Percentiles rank a stretch among this genome's conserved stretches.
These are phyloP conservation scores for Cecidostiba fungosa DNA, from an alignment of 2,888 invertebrate species.

Conservation along the genomic window DNA sequence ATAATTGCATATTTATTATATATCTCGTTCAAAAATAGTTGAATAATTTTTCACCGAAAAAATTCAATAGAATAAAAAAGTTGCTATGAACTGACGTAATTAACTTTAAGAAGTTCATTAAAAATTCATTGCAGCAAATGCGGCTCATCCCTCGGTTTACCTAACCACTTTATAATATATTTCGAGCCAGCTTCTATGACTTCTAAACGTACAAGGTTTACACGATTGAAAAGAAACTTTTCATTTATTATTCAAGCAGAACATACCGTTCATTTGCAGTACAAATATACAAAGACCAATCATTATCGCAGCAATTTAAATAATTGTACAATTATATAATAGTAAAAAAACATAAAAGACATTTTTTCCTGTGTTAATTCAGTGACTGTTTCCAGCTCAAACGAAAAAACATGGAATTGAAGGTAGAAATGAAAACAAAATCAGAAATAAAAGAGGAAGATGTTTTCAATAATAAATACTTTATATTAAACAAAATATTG, in stretches of 20 bases:
- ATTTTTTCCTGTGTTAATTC: not conserved
- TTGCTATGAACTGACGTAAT: not conserved
- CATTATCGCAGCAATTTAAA: constrained; percentile 14
- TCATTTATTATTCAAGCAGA: constrained; percentile 27
- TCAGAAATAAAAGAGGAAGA: not conserved
- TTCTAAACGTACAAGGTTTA: not conserved
- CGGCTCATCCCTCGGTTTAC: not conserved
- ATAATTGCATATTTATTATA: too few relatives aligned
- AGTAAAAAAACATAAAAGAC: not conserved
- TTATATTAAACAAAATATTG: constrained; percentile 18
- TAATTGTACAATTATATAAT: not conserved
- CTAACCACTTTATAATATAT: not conserved
- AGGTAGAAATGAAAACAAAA: not conserved
- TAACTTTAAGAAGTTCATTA: not conserved
- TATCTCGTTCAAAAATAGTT: too few relatives aligned
- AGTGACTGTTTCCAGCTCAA: not conserved
- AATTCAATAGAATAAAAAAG: too few relatives aligned
- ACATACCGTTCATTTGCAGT: not conserved
- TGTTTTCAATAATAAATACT: constrained; percentile 34
- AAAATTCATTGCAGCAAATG: not conserved
- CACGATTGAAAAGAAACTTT: constrained; percentile 12
- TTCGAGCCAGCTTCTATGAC: not conserved
- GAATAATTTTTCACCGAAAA: too few relatives aligned
- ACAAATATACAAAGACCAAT: not conserved
- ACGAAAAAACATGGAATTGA: constrained; percentile 8